A percentile compares a stretch with the other conserved stretches of the same genome.
These are phyloP conservation scores for Idaea straminata DNA, from an alignment of 2,888 invertebrate genomes.

Conservation along the genomic window DNA sequence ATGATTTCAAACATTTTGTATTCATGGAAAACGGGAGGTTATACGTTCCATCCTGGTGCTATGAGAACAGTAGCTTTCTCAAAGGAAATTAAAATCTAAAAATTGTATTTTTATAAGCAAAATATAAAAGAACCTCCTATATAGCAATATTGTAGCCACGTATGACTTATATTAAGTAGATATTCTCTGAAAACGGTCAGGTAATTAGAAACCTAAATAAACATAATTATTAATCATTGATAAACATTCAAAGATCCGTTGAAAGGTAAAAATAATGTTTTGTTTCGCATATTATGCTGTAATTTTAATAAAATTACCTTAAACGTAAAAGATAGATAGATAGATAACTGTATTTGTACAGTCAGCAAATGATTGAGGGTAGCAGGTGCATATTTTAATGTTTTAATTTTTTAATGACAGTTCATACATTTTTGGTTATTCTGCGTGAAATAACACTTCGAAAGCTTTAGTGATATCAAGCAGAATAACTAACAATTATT, in stretches of 20 bases:
- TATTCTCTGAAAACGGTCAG: background rate
- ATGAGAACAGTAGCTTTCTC: background rate
- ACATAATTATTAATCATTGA: background rate
- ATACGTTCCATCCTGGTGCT: background rate
- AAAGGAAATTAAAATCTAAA: background rate
- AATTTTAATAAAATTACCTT: background rate
- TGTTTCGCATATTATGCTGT: background rate
- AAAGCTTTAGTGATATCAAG: too few relatives aligned
- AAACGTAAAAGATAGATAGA: too few relatives aligned
- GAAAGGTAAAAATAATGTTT: background rate
- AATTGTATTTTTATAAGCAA: background rate
- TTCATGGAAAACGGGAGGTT: background rate
- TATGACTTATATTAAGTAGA: background rate
- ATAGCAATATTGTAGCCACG: background rate
- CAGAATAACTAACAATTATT: too few relatives aligned
- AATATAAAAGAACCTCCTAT: background rate
- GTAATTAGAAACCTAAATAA: background rate
- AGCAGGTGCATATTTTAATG: too few relatives aligned
- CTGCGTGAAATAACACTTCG: too few relatives aligned
- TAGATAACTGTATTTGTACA: too few relatives aligned
- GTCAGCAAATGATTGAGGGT: too few relatives aligned
- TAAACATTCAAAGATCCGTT: background rate
- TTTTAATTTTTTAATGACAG: too few relatives aligned
- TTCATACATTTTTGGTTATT: too few relatives aligned
- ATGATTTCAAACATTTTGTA: slow-evolving; percentile 15